These are phyloP conservation scores for Lycaon pictus DNA, from an alignment of 2,113 vertebrate genomes.

Conservation along the genomic window DNA sequence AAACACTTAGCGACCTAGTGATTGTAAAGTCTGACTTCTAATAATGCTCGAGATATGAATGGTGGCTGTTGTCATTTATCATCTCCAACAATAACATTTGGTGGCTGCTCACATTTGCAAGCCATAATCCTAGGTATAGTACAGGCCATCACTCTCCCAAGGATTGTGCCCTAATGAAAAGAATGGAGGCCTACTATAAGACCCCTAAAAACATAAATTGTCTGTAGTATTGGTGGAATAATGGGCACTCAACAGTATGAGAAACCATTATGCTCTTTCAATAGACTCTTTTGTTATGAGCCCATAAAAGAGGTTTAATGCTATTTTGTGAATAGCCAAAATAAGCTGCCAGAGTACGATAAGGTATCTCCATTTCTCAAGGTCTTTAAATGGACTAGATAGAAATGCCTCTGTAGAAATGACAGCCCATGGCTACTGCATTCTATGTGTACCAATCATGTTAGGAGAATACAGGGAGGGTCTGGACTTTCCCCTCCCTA, in stretches of 20 bases:
- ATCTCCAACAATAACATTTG: not conserved
- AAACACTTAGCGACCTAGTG: not conserved
- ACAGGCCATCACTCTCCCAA: not conserved
- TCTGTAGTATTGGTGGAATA: not conserved
- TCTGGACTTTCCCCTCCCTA: not conserved
- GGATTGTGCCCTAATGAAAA: conserved; percentile 29
- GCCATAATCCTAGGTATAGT: not conserved
- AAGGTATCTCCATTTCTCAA: conserved; percentile 62
- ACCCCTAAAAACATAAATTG: not conserved
- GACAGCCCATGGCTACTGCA: not conserved
- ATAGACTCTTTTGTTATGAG: conserved; percentile 66
- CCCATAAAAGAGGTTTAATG: conserved; percentile 58
- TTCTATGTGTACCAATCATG: conserved; percentile 18
- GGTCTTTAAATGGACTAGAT: conserved; percentile 49
- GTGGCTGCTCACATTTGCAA: conserved; percentile 22
- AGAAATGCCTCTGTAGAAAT: conserved; percentile 38
- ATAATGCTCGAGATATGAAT: not conserved
- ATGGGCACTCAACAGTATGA: conserved; percentile 44
- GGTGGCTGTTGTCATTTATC: not conserved
- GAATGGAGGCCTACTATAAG: not conserved
- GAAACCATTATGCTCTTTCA: conserved; percentile 15
- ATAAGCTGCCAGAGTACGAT: conserved; percentile 43
- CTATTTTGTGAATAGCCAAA: conserved; percentile 53
- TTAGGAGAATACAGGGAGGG: not conserved
- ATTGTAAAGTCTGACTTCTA: not conserved